These are phyloP conservation scores for Tetropium fuscum DNA, from an alignment of 2,888 invertebrate genomes.

Conservation along the genomic window DNA sequence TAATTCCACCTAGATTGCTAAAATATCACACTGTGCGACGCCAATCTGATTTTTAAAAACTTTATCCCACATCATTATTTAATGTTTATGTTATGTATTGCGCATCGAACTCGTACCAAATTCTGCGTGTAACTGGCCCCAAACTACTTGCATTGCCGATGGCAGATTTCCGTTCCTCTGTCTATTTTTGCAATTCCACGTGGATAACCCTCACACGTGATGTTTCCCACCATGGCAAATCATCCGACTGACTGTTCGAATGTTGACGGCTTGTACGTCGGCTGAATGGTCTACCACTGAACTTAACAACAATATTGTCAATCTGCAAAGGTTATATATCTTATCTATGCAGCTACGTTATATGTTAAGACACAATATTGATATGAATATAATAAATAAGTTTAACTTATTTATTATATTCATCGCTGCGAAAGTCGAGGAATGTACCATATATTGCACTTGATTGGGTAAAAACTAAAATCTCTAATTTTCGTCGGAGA, in stretches of 20 bases:
- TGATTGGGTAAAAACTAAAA: too few relatives aligned
- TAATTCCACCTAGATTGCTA: too few relatives aligned
- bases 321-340: neutral
- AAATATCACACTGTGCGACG: too few relatives aligned
- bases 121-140: slow-evolving; percentile 28
- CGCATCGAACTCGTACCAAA: slow-evolving; percentile 27
- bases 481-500: too few relatives aligned
- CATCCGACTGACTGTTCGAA: slow-evolving; percentile 19
- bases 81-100: slow-evolving; percentile 1
- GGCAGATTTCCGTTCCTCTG: slow-evolving; percentile 30
- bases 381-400: too few relatives aligned
- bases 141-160: slow-evolving; percentile 18
- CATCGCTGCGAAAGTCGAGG: too few relatives aligned
- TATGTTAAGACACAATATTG: too few relatives aligned
- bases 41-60: too few relatives aligned
- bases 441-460: too few relatives aligned
- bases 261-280: neutral
- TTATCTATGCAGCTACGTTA: too few relatives aligned
- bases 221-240: slow-evolving; percentile 37
- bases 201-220: slow-evolving; percentile 49
- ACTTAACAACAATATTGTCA: neutral
- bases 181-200: slow-evolving; percentile 55
- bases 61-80: too few relatives aligned
- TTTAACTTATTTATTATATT: too few relatives aligned
- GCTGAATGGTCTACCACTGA: neutral